Evolutionary conservation across 2,797 vertebrate species (phyloP), one percentile per base, ranked within the genome.

Genomic region (Cynodonichthys magdalenae): DNA sequence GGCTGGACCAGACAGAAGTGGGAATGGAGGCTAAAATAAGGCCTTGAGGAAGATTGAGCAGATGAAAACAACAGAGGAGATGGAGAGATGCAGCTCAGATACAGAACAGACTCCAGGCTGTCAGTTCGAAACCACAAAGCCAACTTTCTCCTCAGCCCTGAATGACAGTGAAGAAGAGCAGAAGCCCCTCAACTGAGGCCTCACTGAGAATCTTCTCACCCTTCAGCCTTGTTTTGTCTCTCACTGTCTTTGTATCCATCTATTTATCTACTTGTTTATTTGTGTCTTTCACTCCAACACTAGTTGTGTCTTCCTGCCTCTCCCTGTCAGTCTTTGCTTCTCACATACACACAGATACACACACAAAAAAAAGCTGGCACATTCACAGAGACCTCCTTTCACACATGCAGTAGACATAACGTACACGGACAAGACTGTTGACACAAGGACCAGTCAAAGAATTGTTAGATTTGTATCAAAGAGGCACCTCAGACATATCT

Each of bases 231-330:
- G 65, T 66, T 81, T 53, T 69, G 41, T 69, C 71, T 53, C 59
- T 70, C 72, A 42, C 68, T 42, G 60, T 77, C 75, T 87, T 86
- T 79, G 66, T 77, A 67, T 83, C 66, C 71, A 63, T 63, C 79
- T 59, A 66, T 84, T 84, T 74, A 78, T 77, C 77, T 74, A n/a
- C 64, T 79, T 88, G 71, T 81, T 82, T 87, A 79, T 86, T 78
- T 75, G 66, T 71, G 73, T 86, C 74, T 51, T 59, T 70, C 78
- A 73, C 61, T 66, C 73, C 63, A 64, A 84, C 69, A 80, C 60
- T 77, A 56, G 57, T 64, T 52, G 49, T 10, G 49, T 77, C 63
- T 70, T 72, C 15, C 28, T 48, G 34, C 47, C 44, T 47, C 60
- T 77, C 68, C 36, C 53, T 31, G 51, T 28, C 52, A 75, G 63